Evolutionary conservation across 1,140 invertebrate species (phyloP), one percentile per base, ranked within the genome.

Genomic region (Drosophila kikkawai): DNA sequence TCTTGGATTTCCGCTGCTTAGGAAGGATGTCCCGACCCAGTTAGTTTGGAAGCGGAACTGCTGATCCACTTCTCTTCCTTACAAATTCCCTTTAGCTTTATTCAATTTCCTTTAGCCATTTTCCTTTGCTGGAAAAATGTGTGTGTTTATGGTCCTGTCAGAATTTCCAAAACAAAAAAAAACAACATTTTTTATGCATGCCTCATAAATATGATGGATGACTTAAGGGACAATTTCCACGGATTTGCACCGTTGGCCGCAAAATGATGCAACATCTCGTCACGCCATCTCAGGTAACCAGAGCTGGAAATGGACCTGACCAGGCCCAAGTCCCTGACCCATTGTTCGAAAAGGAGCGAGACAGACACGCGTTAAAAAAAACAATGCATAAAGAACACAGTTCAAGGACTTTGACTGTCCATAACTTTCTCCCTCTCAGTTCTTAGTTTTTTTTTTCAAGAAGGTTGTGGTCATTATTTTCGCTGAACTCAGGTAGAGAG

Each of bases 361-460:
- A 47, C 75, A 71, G 83, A 80, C 84, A 87, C 84, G 80, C 84
- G 84, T 75, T 55, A 75, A 36, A 76, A 76, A 79, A 80, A 70
- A 82, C 57, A 79, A 78, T 61, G 67, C 84, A 84, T 79, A 83
- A 88, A 80, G 70, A 88, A 90, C 78, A 69, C 78, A 81, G 81
- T 85, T 90, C 84, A 88, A 88, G 84, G 84, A 90, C 82, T 82
- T 44, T 48, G 59, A 68, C 70, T 60, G 37, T 22, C 37, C 71
- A 83, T 83, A 56, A 88, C 83, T 88, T 87, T 87, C 83, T 51
- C 73, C 53, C 51, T 82, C 44, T 82, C 22, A 41, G 48, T 61
- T 68, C 12, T 60, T 12, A 15, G 36, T 50, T 50, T 37, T 60
- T 85, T 80, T 57, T 85, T 63, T 82, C 44, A 63, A 74, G 67